These are phyloP conservation scores for Dendrolimus kikuchii DNA, from an alignment of 1,140 invertebrate species.

Conservation along the genomic window DNA sequence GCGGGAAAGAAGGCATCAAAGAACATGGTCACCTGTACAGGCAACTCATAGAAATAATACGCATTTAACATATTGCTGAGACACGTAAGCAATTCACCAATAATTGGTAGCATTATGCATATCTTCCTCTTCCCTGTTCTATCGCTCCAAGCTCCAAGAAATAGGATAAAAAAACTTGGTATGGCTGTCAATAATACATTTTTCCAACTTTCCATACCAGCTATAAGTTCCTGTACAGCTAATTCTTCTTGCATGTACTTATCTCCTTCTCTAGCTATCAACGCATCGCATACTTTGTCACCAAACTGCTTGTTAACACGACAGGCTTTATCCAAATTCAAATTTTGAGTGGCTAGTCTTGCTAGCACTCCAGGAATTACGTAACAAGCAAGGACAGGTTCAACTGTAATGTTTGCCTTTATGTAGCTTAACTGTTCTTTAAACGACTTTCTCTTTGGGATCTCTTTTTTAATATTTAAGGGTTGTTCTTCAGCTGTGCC, in stretches of 20 bases:
- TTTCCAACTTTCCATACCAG: conserved; percentile 72
- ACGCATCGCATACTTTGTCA: conserved; percentile 66
- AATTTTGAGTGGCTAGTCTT: conserved; percentile 71
- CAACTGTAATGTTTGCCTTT: conserved; percentile 69
- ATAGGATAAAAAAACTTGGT: conserved; percentile 68
- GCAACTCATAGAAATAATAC: conserved; percentile 79
- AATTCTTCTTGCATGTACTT: conserved; percentile 57
- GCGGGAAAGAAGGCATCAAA: conserved; percentile 66
- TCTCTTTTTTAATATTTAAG: conserved; percentile 29
- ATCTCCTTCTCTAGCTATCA: conserved; percentile 58
- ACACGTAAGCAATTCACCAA: conserved; percentile 82
- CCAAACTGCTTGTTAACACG: conserved; percentile 72
- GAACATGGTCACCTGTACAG: conserved; percentile 80
- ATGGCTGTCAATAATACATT: conserved; percentile 65
- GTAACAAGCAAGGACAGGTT: conserved; percentile 71
- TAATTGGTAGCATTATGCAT: conserved; percentile 84
- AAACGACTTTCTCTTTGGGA: conserved; percentile 47
- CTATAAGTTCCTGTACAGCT: conserved; percentile 69
- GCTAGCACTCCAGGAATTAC: conserved; percentile 68
- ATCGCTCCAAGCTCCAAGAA: conserved; percentile 78
- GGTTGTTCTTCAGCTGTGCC: conserved; percentile 34
- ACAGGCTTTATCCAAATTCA: conserved; percentile 76
- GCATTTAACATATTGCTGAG: conserved; percentile 82
- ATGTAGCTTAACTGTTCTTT: conserved; percentile 61
- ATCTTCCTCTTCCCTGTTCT: conserved; percentile 80